Base-by-base conservation (phyloP, 1,140 invertebrate genomes). In the Theocolax elegans region DNA sequence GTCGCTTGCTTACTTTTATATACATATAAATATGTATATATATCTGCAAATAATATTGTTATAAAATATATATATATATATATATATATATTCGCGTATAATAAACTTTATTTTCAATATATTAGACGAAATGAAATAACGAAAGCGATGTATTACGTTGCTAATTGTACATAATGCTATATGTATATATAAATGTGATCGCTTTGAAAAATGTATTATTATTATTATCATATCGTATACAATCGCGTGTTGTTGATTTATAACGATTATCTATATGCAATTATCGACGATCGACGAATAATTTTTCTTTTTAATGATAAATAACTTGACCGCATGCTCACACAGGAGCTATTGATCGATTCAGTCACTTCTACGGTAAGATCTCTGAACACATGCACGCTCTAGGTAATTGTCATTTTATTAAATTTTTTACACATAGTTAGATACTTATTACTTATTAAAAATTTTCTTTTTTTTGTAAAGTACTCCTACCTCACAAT, bases 351-450 rank as follows among this genome's bases (percentile, higher is more conserved):
- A 78, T 85, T 74, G 73, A 75, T 81, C 78, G 80, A 75, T 79
- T 86, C 73, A 74, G 75, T 81, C 77, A 82, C 72, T 79, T 89
- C 72, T 89, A 88, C 81, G 88, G 87, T 89, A 89, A 89, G 87
- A 82, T 85, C 80, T 81, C 81, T 77, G 81, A 83, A 83, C 79
- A 79, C 78, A 81, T 84, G 82, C 78, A 84, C 79, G 83, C 82
- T 81, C 80, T 86, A 86, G 83, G 85, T 85, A 85, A 87, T 82
- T 76, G 38, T 67, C 63, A 67, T 54, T 71, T 70, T 27, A 53
- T 53, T n/a, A n/a, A n/a, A n/a, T n/a, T n/a, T n/a, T n/a, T n/a
- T n/a, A n/a, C n/a, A n/a, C n/a, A n/a, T n/a, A n/a, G n/a, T n/a
- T n/a, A n/a, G n/a, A n/a, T n/a, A n/a, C n/a, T n/a, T n/a, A n/a